Evolutionary conservation across 2,888 invertebrate genomes (phyloP).

Genomic region (Bugula neritina): DNA sequence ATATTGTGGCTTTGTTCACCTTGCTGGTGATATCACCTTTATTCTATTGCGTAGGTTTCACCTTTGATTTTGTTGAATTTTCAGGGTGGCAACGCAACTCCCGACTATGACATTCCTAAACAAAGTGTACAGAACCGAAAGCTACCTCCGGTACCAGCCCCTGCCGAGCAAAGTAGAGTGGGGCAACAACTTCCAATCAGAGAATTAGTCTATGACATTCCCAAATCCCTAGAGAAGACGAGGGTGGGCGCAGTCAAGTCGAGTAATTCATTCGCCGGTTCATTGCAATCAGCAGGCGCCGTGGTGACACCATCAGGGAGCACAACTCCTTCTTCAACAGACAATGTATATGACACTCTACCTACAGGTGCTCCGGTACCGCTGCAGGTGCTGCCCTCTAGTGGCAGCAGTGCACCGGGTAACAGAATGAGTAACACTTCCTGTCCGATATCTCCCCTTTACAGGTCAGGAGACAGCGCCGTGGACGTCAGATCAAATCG

Average conservation of each 20-base stretch:
- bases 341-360: conserved; percentile 28
- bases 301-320: conserved; percentile 30
- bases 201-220: conserved; percentile 26
- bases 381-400: not conserved
- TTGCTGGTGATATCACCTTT: no score
- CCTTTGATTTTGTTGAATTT: no score
- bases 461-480: conserved; percentile 28
- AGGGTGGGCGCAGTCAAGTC: not conserved
- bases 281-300: not conserved
- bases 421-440: not conserved
- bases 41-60: no score
- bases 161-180: not conserved
- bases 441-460: conserved; percentile 32
- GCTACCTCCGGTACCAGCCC: not conserved
- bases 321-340: not conserved
- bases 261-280: not conserved
- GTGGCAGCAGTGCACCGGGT: not conserved
- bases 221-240: conserved; percentile 8
- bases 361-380: conserved; percentile 16
- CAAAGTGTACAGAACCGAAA: not conserved
- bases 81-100: conserved; percentile 1
- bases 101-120: conserved; percentile 23
- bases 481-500: conserved; percentile 13
- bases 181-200: not conserved
- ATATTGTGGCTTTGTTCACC: no score